Percentiles rank a stretch among this genome's conserved stretches.
Evolutionary conservation across 2,113 vertebrate species (phyloP).

Genomic region (Hymenochirus boettgeri): DNA sequence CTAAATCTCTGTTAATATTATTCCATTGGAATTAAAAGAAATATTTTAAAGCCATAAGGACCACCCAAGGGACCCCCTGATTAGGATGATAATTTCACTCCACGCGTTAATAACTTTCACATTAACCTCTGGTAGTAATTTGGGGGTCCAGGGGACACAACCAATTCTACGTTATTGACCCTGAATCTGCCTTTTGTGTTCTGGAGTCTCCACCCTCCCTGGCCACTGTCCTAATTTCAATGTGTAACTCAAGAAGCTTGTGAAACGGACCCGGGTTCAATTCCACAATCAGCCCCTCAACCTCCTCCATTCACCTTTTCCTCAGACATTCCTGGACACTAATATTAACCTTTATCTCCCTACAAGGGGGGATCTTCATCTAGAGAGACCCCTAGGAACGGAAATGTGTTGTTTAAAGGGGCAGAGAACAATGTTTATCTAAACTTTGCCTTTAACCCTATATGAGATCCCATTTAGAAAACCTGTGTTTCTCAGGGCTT

Average conservation of each 20-base stretch:
- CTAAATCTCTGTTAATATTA: too few relatives aligned
- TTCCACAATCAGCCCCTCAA: too few relatives aligned
- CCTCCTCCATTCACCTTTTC: background rate
- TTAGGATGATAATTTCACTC: conserved; percentile 7
- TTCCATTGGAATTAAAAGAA: background rate
- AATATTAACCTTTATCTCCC: too few relatives aligned
- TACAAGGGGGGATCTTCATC: too few relatives aligned
- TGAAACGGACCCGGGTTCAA: background rate
- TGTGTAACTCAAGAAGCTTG: conserved; percentile 20
- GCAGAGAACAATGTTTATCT: too few relatives aligned
- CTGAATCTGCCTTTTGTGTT: background rate
- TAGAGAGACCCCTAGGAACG: too few relatives aligned
- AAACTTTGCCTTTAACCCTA: too few relatives aligned
- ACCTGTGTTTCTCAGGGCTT: too few relatives aligned
- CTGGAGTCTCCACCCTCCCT: background rate
- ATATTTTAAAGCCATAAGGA: background rate
- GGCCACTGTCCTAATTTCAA: background rate
- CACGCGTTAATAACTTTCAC: conserved; percentile 17
- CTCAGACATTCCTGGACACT: conserved; percentile 1
- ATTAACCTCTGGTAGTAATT: conserved; percentile 1
- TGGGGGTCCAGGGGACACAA: conserved; percentile 1
- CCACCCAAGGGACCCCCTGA: conserved; percentile 18
- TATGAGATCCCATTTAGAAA: too few relatives aligned
- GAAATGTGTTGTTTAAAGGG: too few relatives aligned
- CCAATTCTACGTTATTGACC: background rate